phyloP scores from a whole-genome alignment of 2,888 invertebrate genomes.

The Chrysomela aeneicollis region DNA sequence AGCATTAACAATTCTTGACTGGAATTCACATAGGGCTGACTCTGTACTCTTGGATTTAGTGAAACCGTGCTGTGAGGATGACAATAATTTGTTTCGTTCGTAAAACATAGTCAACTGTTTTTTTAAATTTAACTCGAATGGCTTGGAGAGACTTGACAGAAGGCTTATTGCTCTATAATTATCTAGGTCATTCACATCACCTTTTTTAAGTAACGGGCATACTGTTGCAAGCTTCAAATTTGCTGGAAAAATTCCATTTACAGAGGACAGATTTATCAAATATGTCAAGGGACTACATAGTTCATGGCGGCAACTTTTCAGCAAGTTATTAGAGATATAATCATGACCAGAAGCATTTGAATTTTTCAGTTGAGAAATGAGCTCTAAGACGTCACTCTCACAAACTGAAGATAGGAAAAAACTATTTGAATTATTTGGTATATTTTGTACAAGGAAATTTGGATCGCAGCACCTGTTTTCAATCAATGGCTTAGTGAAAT shows the following conservation, averaged over 20 bases:
- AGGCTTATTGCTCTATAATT: background rate
- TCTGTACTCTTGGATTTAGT: background rate
- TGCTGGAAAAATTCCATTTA: background rate
- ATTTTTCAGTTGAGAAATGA: background rate
- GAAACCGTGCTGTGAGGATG: background rate
- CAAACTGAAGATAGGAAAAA: background rate
- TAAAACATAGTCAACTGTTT: background rate
- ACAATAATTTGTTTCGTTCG: background rate
- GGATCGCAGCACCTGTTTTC: too few relatives aligned
- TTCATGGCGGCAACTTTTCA: background rate
- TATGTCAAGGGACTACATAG: background rate
- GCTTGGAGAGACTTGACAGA: background rate
- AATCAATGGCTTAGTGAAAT: background rate
- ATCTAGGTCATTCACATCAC: background rate
- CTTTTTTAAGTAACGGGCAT: background rate
- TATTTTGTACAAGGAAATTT: background rate
- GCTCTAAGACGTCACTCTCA: background rate
- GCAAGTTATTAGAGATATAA: conserved; percentile 7
- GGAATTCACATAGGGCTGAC: background rate
- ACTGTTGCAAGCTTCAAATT: background rate
- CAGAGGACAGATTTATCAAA: background rate
- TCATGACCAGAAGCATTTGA: background rate
- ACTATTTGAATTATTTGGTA: background rate
- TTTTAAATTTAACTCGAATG: background rate
- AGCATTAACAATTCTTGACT: background rate